phyloP scores from a whole-genome alignment of 1,140 invertebrate species.

The Solenopsis fugax region DNA sequence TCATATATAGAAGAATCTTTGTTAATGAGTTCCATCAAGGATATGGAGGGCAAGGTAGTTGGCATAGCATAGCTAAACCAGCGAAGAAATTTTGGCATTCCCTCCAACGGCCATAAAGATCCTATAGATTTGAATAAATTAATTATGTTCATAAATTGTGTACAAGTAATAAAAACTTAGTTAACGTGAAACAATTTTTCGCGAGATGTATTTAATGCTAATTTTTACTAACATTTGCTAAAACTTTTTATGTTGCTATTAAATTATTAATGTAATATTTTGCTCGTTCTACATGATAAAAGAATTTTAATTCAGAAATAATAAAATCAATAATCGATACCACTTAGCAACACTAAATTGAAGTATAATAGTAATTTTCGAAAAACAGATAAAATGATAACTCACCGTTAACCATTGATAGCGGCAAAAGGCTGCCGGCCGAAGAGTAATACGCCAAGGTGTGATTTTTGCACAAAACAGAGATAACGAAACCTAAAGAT shows the following conservation, averaged over 20 bases:
- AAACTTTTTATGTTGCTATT: no score
- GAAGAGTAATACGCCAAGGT: slow-evolving; percentile 93
- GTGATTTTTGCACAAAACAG: no score
- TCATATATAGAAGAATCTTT: no score
- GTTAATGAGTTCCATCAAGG: no score
- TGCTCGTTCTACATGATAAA: no score
- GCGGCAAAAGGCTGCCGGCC: slow-evolving; percentile 95
- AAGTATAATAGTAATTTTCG: neutral
- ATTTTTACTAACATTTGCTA: neutral
- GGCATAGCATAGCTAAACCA: slow-evolving; percentile 88
- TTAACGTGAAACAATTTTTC: slow-evolving; percentile 12
- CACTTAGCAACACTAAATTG: no score
- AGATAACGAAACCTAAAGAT: no score
- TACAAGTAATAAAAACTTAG: no score
- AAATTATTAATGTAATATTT: no score
- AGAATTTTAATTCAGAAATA: no score
- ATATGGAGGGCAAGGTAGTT: no score
- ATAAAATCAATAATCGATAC: no score
- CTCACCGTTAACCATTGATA: slow-evolving; percentile 93
- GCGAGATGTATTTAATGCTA: neutral
- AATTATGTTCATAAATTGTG: neutral
- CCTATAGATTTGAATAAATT: slow-evolving; percentile 87
- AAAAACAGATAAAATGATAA: neutral
- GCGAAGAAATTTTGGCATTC: slow-evolving; percentile 88
- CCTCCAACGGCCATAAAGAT: slow-evolving; percentile 96